Evolutionary conservation across 2,797 vertebrate species (phyloP), one percentile per base, ranked within the genome.

Genomic region (Myoxocephalus aenaeus): DNA sequence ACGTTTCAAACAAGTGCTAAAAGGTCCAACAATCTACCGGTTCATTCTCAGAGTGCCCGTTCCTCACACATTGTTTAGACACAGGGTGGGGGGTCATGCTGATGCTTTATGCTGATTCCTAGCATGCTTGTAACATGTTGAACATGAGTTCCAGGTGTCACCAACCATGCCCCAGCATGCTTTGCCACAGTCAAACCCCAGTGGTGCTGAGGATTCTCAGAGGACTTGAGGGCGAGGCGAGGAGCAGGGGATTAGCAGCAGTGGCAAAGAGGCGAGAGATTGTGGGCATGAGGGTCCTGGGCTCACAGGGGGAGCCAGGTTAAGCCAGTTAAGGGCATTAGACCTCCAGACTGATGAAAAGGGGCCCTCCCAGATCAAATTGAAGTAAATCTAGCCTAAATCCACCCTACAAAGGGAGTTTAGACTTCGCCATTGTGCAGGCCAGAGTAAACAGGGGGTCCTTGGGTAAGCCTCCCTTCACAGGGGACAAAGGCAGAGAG

Each of bases 271-370:
- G 86, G 88, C 67, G 65, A 89, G 89, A 92, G 87, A 90, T 89
- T 92, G 89, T 87, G 93, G 89, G 87, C 89, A 89, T 90, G 90
- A 87, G 89, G 87, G 86, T 81, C 81, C 83, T 76, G 61, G 89
- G 90, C 92, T 92, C 93, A 94, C 91, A 91, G 88, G 92, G 95
- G 95, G 94, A 94, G 95, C 93, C 92, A 95, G 93, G 64, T 86
- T 95, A 96, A 96, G 94, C 95, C 95, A 94, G 93, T 96, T 96
- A 95, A 95, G 92, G 95, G 95, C 94, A 95, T 96, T 96, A 96
- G 96, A 96, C 96, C 96, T 96, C 96, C 95, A 92, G 90, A 92
- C 94, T 95, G 95, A 96, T 96, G 95, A 97, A 97, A 96, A 94
- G 92, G 91, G 92, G 92, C 94, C 95, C 89, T 93, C 84, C 85